Evolutionary conservation across 2,888 invertebrate species (phyloP), one percentile per base, ranked within the genome.

Genomic region (Cataglyphis rosenhaueri): DNA sequence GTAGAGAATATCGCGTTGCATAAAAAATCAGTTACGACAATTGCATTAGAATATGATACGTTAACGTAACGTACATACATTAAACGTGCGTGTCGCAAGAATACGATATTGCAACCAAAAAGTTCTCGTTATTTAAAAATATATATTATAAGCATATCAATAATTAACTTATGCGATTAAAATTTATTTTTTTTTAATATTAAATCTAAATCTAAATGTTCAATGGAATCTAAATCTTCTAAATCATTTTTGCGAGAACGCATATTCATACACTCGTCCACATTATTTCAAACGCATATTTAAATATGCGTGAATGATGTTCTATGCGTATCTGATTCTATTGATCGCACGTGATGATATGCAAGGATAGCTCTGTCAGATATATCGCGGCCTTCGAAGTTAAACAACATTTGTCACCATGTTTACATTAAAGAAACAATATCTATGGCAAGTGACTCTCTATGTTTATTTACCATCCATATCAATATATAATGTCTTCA

Each of bases 311-410:
- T 74, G 73, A 75, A 81, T 66, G 82, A 85, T 87, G 64, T 82
- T 85, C 78, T 35, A 44, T 64, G 88, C 85, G 86, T 90, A 88
- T 88, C 73, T 88, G 89, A 91, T 86, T 91, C 84, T 85, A 79
- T 85, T 82, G 86, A 85, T 88, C 85, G 88, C 76, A 82, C 91
- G 91, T 91, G 91, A 90, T 87, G 81, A 90, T 88, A 91, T 87
- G 91, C 90, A 90, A 91, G 90, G 90, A 91, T 91, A 81, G 44
- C 41, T 85, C 83, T 82, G 57, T 79, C 74, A 84, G 79, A 73
- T 55, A 57, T 18, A 29, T 71, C 38, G 35, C 41, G 86, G 57
- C 89, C 91, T 90, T 91, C 90, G 32, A 66, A 68, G 68, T 71
- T 82, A 81, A 86, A 70, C 64, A 81, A 86, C 61, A 48, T 76